phyloP scores from a whole-genome alignment of 2,113 vertebrate species.

The Riparia riparia region DNA sequence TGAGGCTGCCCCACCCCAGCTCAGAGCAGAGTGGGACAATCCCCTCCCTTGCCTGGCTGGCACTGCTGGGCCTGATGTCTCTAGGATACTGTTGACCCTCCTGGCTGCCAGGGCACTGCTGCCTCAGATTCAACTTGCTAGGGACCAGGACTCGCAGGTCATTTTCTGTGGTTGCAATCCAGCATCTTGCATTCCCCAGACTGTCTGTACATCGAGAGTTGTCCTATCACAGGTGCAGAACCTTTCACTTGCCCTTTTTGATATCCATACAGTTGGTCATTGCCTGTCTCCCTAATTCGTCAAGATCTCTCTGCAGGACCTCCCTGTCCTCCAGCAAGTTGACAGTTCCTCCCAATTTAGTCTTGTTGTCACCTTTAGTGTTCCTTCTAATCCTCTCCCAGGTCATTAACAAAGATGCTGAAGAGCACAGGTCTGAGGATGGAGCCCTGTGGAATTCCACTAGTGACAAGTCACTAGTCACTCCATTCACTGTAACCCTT shows the following conservation, averaged over 20 bases:
- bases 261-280: background rate
- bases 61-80: fast-evolving
- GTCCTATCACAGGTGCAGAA: background rate
- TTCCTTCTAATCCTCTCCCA: background rate
- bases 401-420: background rate
- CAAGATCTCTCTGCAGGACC: background rate
- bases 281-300: background rate
- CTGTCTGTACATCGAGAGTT: background rate
- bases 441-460: background rate
- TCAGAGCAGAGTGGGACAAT: background rate
- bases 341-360: background rate
- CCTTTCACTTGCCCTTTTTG: background rate
- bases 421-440: background rate
- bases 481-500: background rate
- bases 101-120: background rate
- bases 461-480: background rate
- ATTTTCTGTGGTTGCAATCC: background rate
- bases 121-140: too few species aligned
- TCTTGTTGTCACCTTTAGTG: background rate
- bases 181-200: background rate
- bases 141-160: too few species aligned
- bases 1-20: background rate
- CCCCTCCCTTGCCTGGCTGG: background rate
- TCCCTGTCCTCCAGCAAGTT: background rate
- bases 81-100: fast-evolving